phyloP scores from a whole-genome alignment of 2,113 vertebrate genomes.

The Megaptera novaeangliae region DNA sequence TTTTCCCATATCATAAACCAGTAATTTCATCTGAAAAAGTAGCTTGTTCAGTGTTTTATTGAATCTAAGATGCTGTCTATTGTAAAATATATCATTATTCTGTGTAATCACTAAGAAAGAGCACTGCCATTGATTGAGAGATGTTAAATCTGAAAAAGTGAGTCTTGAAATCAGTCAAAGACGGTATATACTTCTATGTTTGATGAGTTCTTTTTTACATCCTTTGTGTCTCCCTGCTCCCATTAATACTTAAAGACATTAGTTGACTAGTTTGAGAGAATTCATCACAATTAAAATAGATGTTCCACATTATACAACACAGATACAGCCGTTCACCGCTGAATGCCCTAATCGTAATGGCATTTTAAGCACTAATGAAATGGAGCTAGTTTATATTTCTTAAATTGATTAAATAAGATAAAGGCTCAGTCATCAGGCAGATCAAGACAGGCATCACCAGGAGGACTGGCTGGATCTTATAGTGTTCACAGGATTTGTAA shows the following conservation, averaged over 20 bases:
- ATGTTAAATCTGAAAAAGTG: background rate
- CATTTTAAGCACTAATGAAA: conserved; percentile 23
- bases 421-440: background rate
- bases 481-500: background rate
- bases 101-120: background rate
- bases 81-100: background rate
- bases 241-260: background rate
- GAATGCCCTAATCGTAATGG: background rate
- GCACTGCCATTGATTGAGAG: background rate
- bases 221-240: background rate
- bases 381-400: conserved; percentile 5
- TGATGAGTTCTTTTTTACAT: background rate
- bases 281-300: conserved; percentile 13
- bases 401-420: background rate
- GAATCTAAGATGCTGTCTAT: background rate
- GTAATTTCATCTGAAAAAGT: background rate
- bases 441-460: background rate
- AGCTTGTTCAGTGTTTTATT: background rate
- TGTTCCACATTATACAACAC: background rate
- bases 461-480: background rate
- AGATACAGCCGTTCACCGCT: background rate
- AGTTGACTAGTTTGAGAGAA: background rate
- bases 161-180: background rate
- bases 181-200: background rate
- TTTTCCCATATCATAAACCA: background rate